phyloP scores from a whole-genome alignment of 2,888 invertebrate species.

The Amaurobius ferox region DNA sequence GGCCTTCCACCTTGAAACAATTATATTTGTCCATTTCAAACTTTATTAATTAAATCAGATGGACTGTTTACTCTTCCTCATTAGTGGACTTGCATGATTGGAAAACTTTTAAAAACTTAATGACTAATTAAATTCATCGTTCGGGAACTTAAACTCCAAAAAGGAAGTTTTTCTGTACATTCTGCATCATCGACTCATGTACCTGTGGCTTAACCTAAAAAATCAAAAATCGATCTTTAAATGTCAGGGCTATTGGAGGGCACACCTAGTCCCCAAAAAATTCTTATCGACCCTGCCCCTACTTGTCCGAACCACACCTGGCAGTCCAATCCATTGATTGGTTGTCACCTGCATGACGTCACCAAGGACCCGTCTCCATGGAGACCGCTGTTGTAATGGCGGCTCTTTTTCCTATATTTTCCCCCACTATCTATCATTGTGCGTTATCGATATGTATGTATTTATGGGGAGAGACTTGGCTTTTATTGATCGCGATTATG shows the following conservation, averaged over 20 bases:
- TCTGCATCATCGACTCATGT: constrained; percentile 46
- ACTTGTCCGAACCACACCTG: constrained; percentile 69
- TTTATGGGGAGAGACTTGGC: constrained; percentile 59
- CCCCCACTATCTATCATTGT: constrained; percentile 24
- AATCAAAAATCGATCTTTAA: constrained; percentile 49
- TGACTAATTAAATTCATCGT: background rate
- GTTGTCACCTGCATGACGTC: constrained; percentile 66
- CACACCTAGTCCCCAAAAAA: constrained; percentile 59
- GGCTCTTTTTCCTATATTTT: constrained; percentile 12
- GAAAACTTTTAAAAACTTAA: background rate
- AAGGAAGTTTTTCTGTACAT: background rate
- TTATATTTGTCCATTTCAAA: too few relatives aligned
- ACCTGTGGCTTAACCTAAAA: constrained; percentile 56
- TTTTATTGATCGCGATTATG: constrained; percentile 62
- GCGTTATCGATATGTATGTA: constrained; percentile 61
- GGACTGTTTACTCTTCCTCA: too few relatives aligned
- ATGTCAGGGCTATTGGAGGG: constrained; percentile 68
- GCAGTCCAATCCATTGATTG: constrained; percentile 62
- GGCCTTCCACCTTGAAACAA: too few relatives aligned
- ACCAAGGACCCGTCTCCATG: constrained; percentile 50
- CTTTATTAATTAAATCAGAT: too few relatives aligned
- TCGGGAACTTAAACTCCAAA: background rate
- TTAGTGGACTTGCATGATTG: background rate
- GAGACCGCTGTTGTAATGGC: constrained; percentile 63
- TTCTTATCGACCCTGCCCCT: constrained; percentile 54